Evolutionary conservation across 2,888 invertebrate species (phyloP), one percentile per base, ranked within the genome.

Genomic region (Hirtodrosophila cameraria): DNA sequence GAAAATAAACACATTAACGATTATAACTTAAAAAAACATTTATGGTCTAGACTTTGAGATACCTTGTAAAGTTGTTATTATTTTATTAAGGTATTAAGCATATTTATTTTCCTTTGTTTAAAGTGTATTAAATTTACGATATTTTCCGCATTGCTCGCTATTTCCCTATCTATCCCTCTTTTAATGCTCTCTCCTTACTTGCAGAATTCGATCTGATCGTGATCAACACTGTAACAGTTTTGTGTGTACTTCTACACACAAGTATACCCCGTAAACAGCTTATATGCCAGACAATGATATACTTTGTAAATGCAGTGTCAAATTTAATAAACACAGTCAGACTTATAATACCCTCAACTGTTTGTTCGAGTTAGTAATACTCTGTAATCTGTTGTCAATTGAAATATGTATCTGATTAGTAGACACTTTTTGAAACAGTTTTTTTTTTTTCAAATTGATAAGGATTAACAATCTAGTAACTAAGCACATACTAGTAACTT

Each of bases 1-100:
- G 62, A 66, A 72, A 75, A 68, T 61, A 72, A 83, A 71, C 69
- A 71, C 69, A 74, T 69, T 70, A 69, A 42, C 69, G 75, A 64
- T 63, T 74, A 74, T 35, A 13, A n/a, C n/a, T n/a, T n/a, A n/a
- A n/a, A 12, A 31, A 25, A 6, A 3, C 4, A 11, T 28, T 15
- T 7, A 5, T 7, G 16, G 9, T 4, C 3, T 2, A 9, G 39
- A 61, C 67, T 16, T 0, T 0, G 0, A 9, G 4, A 49, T 61
- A 66, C 52, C 60, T 48, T 66, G 12, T 38, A 48, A 3, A 18
- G 5, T 4, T 2, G 2, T 2, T n/a, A 0, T 0, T 11, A 2
- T 15, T 15, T 25, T 12, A n/a, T 12, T 16, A 3, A 3, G 0
- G 11, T n/a, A n/a, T n/a, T n/a, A n/a, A n/a, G n/a, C n/a, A n/a